Evolutionary conservation across 2,797 vertebrate species (phyloP).

Genomic region (Varecia variegata): DNA sequence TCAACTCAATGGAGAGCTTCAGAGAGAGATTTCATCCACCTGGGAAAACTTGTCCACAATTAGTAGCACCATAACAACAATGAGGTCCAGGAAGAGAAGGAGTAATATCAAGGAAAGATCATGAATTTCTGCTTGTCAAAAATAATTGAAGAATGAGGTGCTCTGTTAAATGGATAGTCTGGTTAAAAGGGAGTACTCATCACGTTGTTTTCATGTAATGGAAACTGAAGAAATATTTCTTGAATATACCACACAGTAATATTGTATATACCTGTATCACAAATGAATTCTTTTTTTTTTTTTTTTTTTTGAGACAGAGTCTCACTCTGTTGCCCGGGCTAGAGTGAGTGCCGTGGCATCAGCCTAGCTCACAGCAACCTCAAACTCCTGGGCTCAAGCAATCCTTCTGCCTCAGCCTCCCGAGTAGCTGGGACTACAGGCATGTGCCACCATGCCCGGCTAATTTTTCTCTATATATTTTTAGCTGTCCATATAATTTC

Average conservation of each 20-base stretch:
- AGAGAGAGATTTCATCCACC: background rate
- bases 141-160: background rate
- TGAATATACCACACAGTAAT: background rate
- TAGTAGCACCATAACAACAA: background rate
- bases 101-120: background rate
- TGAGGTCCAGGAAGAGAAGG: background rate
- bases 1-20: background rate
- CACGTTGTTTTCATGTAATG: background rate
- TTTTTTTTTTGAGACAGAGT: too few relatives aligned
- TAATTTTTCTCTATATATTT: too few relatives aligned
- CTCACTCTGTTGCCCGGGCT: too few relatives aligned
- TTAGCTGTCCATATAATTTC: too few relatives aligned
- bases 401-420: too few relatives aligned
- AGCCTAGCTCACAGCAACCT: too few relatives aligned
- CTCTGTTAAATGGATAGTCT: background rate
- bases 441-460: too few relatives aligned
- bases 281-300: slow-evolving; percentile 3
- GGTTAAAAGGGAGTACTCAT: background rate
- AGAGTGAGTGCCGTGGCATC: too few relatives aligned
- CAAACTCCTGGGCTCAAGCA: too few relatives aligned
- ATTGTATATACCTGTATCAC: background rate
- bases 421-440: too few relatives aligned
- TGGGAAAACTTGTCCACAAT: background rate
- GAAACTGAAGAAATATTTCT: slow-evolving; percentile 9
- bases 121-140: background rate